phyloP scores from a whole-genome alignment of 23 tunicate species.

The Clavelina lepadiformis region DNA sequence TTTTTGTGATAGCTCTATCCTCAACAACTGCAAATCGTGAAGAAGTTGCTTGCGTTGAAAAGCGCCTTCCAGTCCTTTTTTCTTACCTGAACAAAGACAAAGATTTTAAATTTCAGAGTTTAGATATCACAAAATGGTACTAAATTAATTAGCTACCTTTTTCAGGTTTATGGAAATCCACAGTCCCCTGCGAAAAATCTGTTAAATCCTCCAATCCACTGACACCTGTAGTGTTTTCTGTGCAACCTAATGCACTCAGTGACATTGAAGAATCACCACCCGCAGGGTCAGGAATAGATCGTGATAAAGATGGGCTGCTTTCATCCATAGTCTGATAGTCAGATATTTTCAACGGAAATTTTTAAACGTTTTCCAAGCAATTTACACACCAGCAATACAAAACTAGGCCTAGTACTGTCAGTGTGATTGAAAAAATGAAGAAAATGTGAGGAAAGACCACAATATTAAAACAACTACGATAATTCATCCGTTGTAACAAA shows the following conservation, averaged over 20 bases:
- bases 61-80: constrained; percentile 25
- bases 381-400: too few species aligned
- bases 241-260: constrained; percentile 35
- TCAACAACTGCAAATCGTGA: constrained; percentile 73
- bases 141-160: background rate
- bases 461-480: too few species aligned
- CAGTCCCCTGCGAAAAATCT: constrained; percentile 12
- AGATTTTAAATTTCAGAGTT: background rate
- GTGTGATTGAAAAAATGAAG: too few species aligned
- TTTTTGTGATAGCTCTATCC: constrained; percentile 86
- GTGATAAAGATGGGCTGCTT: too few species aligned
- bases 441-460: too few species aligned
- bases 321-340: too few species aligned
- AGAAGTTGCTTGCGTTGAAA: constrained; percentile 70
- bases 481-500: too few species aligned
- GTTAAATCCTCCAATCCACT: constrained; percentile 50
- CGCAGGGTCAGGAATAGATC: too few species aligned
- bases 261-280: constrained; percentile 28
- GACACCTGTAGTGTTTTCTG: constrained; percentile 24
- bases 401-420: too few species aligned
- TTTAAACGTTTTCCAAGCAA: too few species aligned
- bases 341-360: too few species aligned
- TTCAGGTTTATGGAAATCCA: background rate
- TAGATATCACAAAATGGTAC: background rate
- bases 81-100: constrained; percentile 1